Evolutionary conservation across 2,113 vertebrate species (phyloP).

Genomic region (Meles meles): DNA sequence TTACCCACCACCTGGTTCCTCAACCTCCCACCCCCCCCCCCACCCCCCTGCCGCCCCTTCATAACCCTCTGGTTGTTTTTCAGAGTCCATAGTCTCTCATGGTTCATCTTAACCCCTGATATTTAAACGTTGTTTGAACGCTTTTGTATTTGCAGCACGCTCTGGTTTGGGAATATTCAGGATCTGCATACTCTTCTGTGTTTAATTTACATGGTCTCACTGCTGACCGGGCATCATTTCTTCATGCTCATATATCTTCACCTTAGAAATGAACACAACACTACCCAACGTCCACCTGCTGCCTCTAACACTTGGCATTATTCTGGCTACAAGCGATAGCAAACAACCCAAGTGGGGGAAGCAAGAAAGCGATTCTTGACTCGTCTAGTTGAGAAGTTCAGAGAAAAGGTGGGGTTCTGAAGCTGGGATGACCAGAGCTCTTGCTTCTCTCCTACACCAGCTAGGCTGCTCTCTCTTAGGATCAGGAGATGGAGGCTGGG

Average conservation of each 20-base stretch:
- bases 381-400: background rate
- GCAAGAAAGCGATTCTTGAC: background rate
- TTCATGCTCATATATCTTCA: background rate
- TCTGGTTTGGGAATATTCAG: background rate
- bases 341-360: background rate
- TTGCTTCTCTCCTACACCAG: background rate
- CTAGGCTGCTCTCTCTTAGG: background rate
- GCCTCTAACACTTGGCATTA: background rate
- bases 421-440: background rate
- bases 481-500: background rate
- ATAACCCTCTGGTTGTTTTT: no score
- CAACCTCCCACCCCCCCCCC: no score
- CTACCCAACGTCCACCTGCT: background rate
- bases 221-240: background rate
- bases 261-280: background rate
- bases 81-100: no score
- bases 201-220: background rate
- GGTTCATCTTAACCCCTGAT: background rate
- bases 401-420: background rate
- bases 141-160: background rate
- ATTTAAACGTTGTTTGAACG: background rate
- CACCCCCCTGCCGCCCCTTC: no score
- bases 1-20: no score
- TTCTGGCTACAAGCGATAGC: background rate
- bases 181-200: background rate